Evolutionary conservation across 2,888 invertebrate genomes (phyloP), one percentile per base, ranked within the genome.

Genomic region (Campoplex capitator): DNA sequence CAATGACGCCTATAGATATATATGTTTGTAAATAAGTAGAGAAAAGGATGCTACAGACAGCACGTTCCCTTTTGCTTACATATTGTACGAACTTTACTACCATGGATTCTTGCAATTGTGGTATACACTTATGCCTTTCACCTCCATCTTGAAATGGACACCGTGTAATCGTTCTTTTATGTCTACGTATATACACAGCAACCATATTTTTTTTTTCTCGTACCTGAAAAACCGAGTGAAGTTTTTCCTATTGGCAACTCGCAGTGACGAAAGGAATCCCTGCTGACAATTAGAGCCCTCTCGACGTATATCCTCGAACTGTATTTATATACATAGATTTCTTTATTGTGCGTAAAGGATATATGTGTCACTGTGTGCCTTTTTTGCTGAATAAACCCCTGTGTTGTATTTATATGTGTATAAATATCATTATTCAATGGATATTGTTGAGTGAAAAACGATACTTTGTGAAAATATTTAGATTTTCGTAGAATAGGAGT

Each of bases 121-220:
- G 45, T 38, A 77, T 73, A 74, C 79, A 70, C 73, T 81, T 81
- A 71, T 87, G 83, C 70, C 85, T 87, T 86, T 83, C 76, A 83
- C 84, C 84, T 89, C 84, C 89, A 88, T 89, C 89, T 89, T 93
- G 93, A 93, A 93, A 93, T 93, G 93, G 93, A 93, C 93, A 93
- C 93, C 93, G 92, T 92, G 92, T 93, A 93, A 93, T 93, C 92
- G 91, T 87, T 89, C 90, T 90, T 93, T 93, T 93, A 92, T 75
- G 62, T 65, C 81, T 73, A 62, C 56, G 92, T 75, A 68, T 65
- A 85, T 73, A 62, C 56, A 28, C 32, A 56, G 42, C 51, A 79
- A 79, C 56, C 16, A 56, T 32, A 73, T 83, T 23, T 77, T 78
- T 83, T 83, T 77, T 78, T 74, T 65, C 81, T 80, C 81, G 62